These are phyloP conservation scores for Vireo altiloquus DNA, from an alignment of 2,113 vertebrate genomes.

Conservation along the genomic window DNA sequence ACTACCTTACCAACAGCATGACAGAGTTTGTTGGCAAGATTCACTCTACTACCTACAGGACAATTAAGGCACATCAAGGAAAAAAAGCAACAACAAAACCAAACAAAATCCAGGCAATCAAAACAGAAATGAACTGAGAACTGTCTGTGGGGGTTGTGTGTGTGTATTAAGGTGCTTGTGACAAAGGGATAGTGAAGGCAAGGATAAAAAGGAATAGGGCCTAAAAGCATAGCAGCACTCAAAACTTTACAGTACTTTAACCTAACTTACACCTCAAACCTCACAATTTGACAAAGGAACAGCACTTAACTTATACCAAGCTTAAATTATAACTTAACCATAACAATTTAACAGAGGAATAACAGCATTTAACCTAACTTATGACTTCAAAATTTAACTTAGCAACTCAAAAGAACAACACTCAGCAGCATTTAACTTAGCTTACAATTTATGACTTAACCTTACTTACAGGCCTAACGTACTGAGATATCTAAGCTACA, in stretches of 20 bases:
- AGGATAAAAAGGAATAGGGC: neutral
- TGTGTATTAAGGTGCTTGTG: neutral
- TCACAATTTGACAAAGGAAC: neutral
- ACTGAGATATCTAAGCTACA: neutral
- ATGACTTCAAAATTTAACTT: neutral
- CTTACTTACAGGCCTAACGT: neutral
- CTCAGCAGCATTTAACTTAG: neutral
- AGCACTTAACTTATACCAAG: neutral
- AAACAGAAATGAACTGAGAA: neutral
- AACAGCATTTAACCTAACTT: neutral
- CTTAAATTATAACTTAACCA: neutral
- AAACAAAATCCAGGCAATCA: neutral
- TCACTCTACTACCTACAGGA: neutral
- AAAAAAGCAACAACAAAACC: neutral
- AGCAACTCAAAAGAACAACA: neutral
- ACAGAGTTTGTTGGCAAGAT: neutral
- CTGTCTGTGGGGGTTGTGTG: rapidly evolving
- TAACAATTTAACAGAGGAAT: neutral
- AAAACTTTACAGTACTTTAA: neutral
- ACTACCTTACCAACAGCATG: neutral
- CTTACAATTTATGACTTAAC: neutral
- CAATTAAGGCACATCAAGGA: neutral
- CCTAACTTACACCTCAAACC: neutral
- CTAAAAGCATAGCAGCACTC: neutral
- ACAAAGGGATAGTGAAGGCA: neutral